phyloP scores from a whole-genome alignment of 1,140 invertebrate genomes.

The Ostrea denselamellosa region DNA sequence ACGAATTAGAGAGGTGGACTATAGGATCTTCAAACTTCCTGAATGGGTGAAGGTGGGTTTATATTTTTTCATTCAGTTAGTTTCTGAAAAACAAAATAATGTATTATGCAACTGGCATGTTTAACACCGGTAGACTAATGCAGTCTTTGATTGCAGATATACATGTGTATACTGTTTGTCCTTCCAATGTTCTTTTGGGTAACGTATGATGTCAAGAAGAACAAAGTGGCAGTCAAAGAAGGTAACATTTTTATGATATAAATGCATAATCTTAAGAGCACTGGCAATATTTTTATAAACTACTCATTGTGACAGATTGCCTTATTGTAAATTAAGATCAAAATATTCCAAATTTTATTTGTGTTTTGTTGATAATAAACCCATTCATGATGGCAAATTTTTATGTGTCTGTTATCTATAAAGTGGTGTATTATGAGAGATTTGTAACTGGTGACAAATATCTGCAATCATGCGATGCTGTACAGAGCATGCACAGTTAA shows the following conservation, averaged over 20 bases:
- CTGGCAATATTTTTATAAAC: too few species aligned
- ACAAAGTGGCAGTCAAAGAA: neutral
- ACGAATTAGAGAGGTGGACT: constrained; percentile 73
- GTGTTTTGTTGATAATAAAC: too few species aligned
- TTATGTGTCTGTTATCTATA: too few species aligned
- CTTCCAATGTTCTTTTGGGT: constrained; percentile 80
- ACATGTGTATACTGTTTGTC: constrained; percentile 75
- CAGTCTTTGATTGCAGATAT: constrained; percentile 66
- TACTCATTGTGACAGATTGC: too few species aligned
- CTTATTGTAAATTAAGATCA: too few species aligned
- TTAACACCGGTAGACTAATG: neutral
- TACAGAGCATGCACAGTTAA: too few species aligned
- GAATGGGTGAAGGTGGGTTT: constrained; percentile 74
- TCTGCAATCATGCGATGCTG: too few species aligned
- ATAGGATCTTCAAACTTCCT: constrained; percentile 70
- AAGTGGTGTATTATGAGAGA: neutral
- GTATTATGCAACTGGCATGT: too few species aligned
- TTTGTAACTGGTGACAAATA: neutral
- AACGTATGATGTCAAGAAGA: constrained; percentile 61
- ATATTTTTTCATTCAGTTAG: neutral
- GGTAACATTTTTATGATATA: neutral
- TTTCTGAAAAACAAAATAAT: too few species aligned
- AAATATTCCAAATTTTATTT: too few species aligned
- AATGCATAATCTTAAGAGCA: neutral
- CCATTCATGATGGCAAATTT: too few species aligned